Evolutionary conservation across 2,797 vertebrate species (phyloP), one percentile per base, ranked within the genome.

Genomic region (Esox lucius): DNA sequence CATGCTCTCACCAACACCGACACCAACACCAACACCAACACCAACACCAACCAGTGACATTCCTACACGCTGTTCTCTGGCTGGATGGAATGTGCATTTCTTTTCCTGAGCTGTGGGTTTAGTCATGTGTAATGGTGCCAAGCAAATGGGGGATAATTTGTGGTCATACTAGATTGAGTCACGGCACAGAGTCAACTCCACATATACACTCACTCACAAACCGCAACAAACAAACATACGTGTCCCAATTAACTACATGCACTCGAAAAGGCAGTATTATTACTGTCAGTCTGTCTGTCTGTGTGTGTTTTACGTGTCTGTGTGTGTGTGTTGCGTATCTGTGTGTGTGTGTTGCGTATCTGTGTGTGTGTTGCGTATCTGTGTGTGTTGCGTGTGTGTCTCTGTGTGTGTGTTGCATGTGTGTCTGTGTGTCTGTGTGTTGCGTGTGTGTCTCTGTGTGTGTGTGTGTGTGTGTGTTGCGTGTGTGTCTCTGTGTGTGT

Each of bases 141-240:
- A 76, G 71, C 71, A 76, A 80, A 86, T 82, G 65, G 73, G 68
- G 77, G 75, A 84, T 78, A 71, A 77, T 86, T 82, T 87, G 79
- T 75, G 85, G 78, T 86, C 81, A 77, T 78, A 69, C 75, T 66
- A 74, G 77, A 82, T 75, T 33, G 17, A 82, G 74, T 33, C 33
- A 31, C 65, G 33, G 65, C 31, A 39, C 31, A 76, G 72, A 66
- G 71, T 77, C 68, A 83, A 74, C 75, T 80, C 16, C 33, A 22
- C 5, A 26, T 17, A 68, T 4, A 42, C 67, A 68, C 35, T 28
- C 26, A 24, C 11, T 42, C 22, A 59, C 56, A 59, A 53, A 24
- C 22, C 59, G 56, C 11, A 24, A 12, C 22, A 59, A 8, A 59
- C 56, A 22, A 59, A 12, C 22, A 59, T 59, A 22, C 2, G 51